A percentile compares a stretch with the other conserved stretches of the same genome.
phyloP scores from a whole-genome alignment of 2,888 invertebrate species.

The Eremobia ochroleuca region DNA sequence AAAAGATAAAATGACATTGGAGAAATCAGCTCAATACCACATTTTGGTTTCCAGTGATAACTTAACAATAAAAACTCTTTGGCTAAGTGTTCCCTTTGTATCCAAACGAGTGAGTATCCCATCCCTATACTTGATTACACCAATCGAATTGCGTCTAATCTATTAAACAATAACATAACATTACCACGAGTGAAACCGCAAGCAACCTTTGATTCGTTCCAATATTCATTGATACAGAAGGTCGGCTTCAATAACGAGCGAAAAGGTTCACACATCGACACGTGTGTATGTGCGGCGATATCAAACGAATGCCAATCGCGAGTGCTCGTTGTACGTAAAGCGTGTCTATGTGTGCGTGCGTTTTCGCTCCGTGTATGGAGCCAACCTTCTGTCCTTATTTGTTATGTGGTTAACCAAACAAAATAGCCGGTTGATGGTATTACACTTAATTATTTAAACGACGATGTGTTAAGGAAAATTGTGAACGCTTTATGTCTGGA shows the following conservation, averaged over 20 bases:
- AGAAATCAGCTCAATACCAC: too few relatives aligned
- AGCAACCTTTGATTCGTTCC: neutral
- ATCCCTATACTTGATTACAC: slow-evolving; percentile 7
- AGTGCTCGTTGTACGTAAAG: neutral
- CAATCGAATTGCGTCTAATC: slow-evolving; percentile 30
- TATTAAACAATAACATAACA: slow-evolving; percentile 50
- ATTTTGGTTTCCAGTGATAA: neutral
- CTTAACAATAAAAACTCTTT: neutral
- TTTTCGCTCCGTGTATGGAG: neutral
- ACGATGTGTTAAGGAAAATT: slow-evolving; percentile 14
- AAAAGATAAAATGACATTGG: too few relatives aligned
- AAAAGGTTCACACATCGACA: neutral
- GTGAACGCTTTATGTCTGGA: neutral
- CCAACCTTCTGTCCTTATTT: neutral
- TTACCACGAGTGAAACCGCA: slow-evolving; percentile 35
- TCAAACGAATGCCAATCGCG: neutral
- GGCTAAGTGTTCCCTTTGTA: neutral
- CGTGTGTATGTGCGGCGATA: neutral
- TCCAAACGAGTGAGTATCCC: neutral
- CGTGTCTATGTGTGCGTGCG: neutral
- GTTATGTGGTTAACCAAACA: slow-evolving; percentile 20
- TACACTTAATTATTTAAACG: slow-evolving; percentile 25
- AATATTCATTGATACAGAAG: neutral
- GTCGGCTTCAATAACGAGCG: neutral
- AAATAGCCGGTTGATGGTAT: slow-evolving; percentile 11